A percentile compares a stretch with the other conserved stretches of the same genome.
Evolutionary conservation across 2,888 invertebrate genomes (phyloP).

Genomic region (Sisyra nigra): DNA sequence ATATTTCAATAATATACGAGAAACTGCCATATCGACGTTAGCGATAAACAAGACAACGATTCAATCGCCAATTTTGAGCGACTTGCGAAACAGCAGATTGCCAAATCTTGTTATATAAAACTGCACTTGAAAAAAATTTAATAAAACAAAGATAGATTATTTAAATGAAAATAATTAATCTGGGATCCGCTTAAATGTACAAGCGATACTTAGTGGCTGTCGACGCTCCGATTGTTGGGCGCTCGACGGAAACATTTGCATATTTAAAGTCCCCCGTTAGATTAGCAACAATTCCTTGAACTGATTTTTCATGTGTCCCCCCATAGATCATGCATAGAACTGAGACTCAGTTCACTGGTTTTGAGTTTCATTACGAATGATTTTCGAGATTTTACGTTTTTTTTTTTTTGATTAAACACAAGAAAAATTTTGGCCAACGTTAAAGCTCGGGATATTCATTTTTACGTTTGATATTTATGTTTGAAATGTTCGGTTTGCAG

Average conservation of each 20-base stretch:
- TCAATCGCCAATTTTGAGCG: no score
- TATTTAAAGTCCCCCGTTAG: constrained; percentile 7
- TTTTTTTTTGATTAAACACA: not conserved
- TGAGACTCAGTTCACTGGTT: constrained; percentile 11
- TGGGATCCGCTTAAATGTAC: constrained; percentile 7
- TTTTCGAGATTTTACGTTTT: not conserved
- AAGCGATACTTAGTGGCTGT: constrained; percentile 1
- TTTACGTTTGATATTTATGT: not conserved
- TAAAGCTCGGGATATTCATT: constrained; percentile 5
- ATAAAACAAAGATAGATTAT: constrained; percentile 8
- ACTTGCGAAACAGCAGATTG: constrained; percentile 7
- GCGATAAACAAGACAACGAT: not conserved
- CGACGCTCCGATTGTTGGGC: not conserved
- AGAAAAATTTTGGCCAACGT: constrained; percentile 8
- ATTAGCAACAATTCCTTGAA: constrained; percentile 9
- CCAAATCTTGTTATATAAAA: constrained; percentile 4
- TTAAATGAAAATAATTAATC: constrained; percentile 4
- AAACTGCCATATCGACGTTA: not conserved
- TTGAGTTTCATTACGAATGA: constrained; percentile 1
- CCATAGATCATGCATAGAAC: constrained; percentile 13
- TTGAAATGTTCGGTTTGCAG: constrained; percentile 14
- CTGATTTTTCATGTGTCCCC: constrained; percentile 10
- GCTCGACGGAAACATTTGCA: no score
- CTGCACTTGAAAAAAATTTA: constrained; percentile 2
- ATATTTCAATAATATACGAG: no score